Base-by-base conservation (phyloP, 2,113 vertebrate genomes). In the Hiodon alosoides region DNA sequence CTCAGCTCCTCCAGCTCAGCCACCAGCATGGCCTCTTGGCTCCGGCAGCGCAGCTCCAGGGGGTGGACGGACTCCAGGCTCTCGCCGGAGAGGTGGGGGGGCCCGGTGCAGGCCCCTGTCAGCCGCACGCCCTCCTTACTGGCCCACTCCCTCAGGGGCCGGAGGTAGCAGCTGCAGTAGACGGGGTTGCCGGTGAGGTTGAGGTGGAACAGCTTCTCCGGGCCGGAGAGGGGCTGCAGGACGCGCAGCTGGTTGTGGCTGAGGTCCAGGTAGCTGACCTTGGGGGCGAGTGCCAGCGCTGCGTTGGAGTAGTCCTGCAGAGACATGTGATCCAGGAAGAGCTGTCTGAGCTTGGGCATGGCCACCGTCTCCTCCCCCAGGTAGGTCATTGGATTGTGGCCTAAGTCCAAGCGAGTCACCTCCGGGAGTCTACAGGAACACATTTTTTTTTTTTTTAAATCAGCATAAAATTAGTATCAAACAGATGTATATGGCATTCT, bases 311-410 rank as follows among this genome's bases (percentile, higher is more conserved):
- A 81, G 0, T 95, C 95, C 86, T 99, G 97, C 71, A 99, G 89
- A 52, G 91, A 90, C 7, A 94, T 93, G 1, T 95, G 93, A 82
- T 96, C 92, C 84, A 98, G 83, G 81, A 85, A 85, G 70, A 99
- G 93, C 66, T 95, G 93, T 72, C 90, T 93, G 76, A 99, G 87
- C 0, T 92, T 93, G 0, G 89, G 77, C 93, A 98, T 94, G 76
- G 85, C 90, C 78, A 98, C 82, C 3, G 86, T 90, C 57, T 97
- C 95, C 82, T 98, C 94, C 0, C 92, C 90, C 4, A 93, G 68
- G 0, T 93, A 95, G 4, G 93, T 96, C 90, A 98, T 94, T 3
- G 95, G 95, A 81, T 98, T 98, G 87, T 93, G 90, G 79, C 95
- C 89, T 79, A 98, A 76, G 52, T 98, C 95, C 17, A 99, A 87